Percentiles rank a stretch among this genome's conserved stretches.
Evolutionary conservation across 1,140 invertebrate species (phyloP).

Genomic region (Drosophila dunni): DNA sequence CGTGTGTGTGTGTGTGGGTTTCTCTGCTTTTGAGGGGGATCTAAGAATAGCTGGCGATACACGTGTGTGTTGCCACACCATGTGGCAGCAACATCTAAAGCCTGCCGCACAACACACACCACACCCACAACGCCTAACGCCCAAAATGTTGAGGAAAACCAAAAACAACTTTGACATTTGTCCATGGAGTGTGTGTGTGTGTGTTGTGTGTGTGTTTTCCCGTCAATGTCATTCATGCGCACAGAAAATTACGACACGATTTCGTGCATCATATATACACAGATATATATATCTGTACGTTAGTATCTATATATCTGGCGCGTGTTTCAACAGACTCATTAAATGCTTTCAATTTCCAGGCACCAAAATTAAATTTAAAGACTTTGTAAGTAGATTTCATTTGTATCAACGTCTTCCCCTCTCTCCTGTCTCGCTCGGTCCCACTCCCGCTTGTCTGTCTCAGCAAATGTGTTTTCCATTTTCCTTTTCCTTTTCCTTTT

Average conservation of each 20-base stretch:
- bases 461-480: conserved; percentile 18
- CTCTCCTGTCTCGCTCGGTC: conserved; percentile 4
- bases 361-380: conserved; percentile 76
- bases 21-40: neutral
- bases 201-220: neutral
- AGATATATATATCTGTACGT: neutral
- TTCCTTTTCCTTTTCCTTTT: conserved; percentile 21
- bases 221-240: conserved; percentile 59
- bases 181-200: conserved; percentile 52
- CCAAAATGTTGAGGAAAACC: conserved; percentile 20
- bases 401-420: conserved; percentile 27
- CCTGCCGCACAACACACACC: conserved; percentile 15
- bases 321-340: conserved; percentile 65
- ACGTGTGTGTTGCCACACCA: conserved; percentile 28
- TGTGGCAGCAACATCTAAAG: conserved; percentile 51
- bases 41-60: conserved; percentile 44
- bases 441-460: conserved; percentile 3
- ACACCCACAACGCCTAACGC: conserved; percentile 17
- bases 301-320: conserved; percentile 4
- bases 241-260: conserved; percentile 67
- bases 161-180: conserved; percentile 69
- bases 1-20: neutral
- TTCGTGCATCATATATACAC: conserved; percentile 21
- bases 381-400: conserved; percentile 78
- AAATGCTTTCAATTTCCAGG: conserved; percentile 73